Evolutionary conservation across 2,888 invertebrate species (phyloP), one percentile per base, ranked within the genome.

Genomic region (Trachelus iudaicus): DNA sequence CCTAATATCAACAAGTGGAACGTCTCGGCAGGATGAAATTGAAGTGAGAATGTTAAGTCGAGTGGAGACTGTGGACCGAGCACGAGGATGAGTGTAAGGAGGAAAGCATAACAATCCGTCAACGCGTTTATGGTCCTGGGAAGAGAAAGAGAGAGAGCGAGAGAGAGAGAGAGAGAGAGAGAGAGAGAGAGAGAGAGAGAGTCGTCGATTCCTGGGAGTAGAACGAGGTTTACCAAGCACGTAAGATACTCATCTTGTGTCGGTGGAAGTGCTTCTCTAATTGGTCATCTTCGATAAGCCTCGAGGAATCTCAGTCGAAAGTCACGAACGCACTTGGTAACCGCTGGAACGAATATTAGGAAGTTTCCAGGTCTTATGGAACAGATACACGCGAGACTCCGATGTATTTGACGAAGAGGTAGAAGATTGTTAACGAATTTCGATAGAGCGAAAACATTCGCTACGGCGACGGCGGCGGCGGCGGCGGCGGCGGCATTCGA

Each of bases 1-100:
- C 69, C 73, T 79, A 83, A 83, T 84, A 87, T 87, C 87, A 87
- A 86, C 86, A 87, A 87, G 86, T 87, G 85, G 85, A 82, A 81
- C 80, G 80, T 81, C 79, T 77, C 31, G 31, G n/a, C 3, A 31
- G 3, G 71, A 71, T 23, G 11, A 31, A 71, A 71, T 71, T 71
- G 31, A 71, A 34, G 33, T 9, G 71, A 31, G 71, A 34, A 31
- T 31, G 71, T 31, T 11, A 71, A 71, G 33, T 56, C 56, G 56
- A 34, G 71, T 33, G 69, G 31, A 69, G 69, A 11, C 31, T 23
- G 30, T 9, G 69, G n/a, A 31, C 33, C 33, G 40, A 37, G 37
- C 15, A 37, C 37, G 37, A 40, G 40, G 15, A 69, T 12, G 30
- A 33, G 69, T 30, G 30, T 31, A 33, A 34, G 71, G 71, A 71